phyloP scores from a whole-genome alignment of 2,888 invertebrate species.

The Junonia oenone region DNA sequence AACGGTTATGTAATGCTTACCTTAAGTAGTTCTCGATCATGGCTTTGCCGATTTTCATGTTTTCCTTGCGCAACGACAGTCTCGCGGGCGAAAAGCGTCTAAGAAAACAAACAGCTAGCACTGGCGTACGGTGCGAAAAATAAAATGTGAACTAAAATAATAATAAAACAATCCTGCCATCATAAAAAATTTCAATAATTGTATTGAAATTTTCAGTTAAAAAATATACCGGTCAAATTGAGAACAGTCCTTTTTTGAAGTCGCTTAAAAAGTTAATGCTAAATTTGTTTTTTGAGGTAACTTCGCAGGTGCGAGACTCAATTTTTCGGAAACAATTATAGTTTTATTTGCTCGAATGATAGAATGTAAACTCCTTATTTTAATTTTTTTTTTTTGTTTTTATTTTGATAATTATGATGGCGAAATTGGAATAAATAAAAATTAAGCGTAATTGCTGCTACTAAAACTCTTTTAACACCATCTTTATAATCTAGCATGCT shows the following conservation, averaged over 20 bases:
- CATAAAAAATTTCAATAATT: too few relatives aligned
- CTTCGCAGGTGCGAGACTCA: too few relatives aligned
- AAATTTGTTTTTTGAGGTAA: too few relatives aligned
- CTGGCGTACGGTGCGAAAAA: slow-evolving; percentile 38
- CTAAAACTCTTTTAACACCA: slow-evolving; percentile 1
- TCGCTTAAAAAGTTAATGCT: too few relatives aligned
- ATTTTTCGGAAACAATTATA: too few relatives aligned
- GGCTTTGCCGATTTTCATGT: slow-evolving; percentile 88
- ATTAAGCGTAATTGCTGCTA: slow-evolving; percentile 1
- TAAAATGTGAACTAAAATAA: slow-evolving; percentile 21
- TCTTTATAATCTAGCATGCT: slow-evolving; percentile 10
- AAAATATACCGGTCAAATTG: too few relatives aligned
- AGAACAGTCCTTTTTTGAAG: too few relatives aligned
- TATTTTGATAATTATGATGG: background rate
- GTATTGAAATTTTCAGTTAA: too few relatives aligned
- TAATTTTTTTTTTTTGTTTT: too few relatives aligned
- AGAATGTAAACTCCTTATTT: too few relatives aligned
- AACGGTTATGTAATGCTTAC: slow-evolving; percentile 68
- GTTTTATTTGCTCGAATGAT: too few relatives aligned
- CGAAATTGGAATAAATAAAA: slow-evolving; percentile 12
- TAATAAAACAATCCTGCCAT: slow-evolving; percentile 6
- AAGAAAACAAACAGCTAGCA: slow-evolving; percentile 74
- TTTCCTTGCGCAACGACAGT: slow-evolving; percentile 89
- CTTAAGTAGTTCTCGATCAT: slow-evolving; percentile 89
- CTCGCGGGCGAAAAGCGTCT: slow-evolving; percentile 92